These are phyloP conservation scores for Cephus runcator DNA, from an alignment of 2,888 invertebrate genomes.

Conservation along the genomic window DNA sequence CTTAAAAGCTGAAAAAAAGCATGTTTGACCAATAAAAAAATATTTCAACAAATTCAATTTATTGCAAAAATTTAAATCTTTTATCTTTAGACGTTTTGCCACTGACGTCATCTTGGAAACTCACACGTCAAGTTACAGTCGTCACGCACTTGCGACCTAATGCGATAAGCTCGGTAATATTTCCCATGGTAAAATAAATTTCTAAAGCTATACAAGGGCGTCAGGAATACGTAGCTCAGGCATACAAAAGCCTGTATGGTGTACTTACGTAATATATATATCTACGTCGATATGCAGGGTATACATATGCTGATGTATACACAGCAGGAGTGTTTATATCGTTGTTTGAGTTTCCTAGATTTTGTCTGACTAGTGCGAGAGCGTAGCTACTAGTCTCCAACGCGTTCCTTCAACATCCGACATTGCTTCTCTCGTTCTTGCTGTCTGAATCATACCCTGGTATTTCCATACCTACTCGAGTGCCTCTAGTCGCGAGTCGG, in stretches of 20 bases:
- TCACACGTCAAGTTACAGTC: too few relatives aligned
- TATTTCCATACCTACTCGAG: slow-evolving; percentile 35
- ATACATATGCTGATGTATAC: background rate
- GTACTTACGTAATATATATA: too few relatives aligned
- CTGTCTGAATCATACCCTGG: slow-evolving; percentile 27
- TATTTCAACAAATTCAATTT: too few relatives aligned
- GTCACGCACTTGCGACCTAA: too few relatives aligned
- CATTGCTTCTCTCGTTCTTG: background rate
- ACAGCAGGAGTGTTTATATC: background rate
- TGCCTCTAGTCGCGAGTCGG: slow-evolving; percentile 21
- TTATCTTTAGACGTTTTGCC: too few relatives aligned
- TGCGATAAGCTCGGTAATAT: too few relatives aligned
- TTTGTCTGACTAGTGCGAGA: background rate
- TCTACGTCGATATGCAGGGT: background rate
- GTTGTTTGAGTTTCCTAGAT: slow-evolving; percentile 20
- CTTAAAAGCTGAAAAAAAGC: too few relatives aligned
- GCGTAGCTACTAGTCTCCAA: background rate
- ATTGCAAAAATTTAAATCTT: too few relatives aligned
- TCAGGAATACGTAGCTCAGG: background rate
- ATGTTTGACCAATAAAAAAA: too few relatives aligned
- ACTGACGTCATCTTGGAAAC: too few relatives aligned
- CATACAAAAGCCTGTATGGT: background rate
- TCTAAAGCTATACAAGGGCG: too few relatives aligned
- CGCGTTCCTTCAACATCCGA: slow-evolving; percentile 15
- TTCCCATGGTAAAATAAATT: too few relatives aligned